phyloP scores from a whole-genome alignment of 2,113 vertebrate species.

The Herpetotheres cachinnans region DNA sequence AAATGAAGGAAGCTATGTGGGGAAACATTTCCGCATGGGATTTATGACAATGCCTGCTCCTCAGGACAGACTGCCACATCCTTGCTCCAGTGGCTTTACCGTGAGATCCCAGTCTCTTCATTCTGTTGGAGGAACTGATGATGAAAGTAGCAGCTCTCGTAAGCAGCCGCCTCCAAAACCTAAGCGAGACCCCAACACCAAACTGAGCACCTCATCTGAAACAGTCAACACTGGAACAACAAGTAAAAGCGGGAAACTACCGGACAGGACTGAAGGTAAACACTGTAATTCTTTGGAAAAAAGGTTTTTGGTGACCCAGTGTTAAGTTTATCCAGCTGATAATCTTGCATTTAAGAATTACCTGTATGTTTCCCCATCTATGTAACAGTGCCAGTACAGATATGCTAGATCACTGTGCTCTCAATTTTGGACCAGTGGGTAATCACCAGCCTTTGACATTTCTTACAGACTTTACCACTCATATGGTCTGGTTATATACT shows the following conservation, averaged over 20 bases:
- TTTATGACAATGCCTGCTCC: slow-evolving; percentile 98
- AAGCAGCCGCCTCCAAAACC: slow-evolving; percentile 96
- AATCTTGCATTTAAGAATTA: background rate
- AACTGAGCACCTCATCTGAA: slow-evolving; percentile 93
- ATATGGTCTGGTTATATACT: background rate
- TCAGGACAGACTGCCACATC: slow-evolving; percentile 88
- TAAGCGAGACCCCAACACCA: slow-evolving; percentile 92
- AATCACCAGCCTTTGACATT: background rate
- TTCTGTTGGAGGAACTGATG: slow-evolving; percentile 89
- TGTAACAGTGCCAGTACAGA: background rate
- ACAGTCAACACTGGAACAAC: slow-evolving; percentile 80
- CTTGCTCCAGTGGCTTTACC: slow-evolving; percentile 86
- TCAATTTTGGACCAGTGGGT: background rate
- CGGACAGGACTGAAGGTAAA: slow-evolving; percentile 82
- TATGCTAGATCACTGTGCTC: background rate
- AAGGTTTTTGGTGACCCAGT: background rate
- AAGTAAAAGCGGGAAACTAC: slow-evolving; percentile 77
- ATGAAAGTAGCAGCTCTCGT: slow-evolving; percentile 84
- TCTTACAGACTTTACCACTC: background rate
- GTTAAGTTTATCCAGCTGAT: background rate
- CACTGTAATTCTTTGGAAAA: background rate
- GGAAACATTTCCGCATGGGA: slow-evolving; percentile 95
- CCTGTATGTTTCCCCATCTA: background rate
- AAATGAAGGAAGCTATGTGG: slow-evolving; percentile 83
- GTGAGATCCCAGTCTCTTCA: slow-evolving; percentile 97